Evolutionary conservation across 2,113 vertebrate genomes (phyloP).

Genomic region (Corynorhinus townsendii): DNA sequence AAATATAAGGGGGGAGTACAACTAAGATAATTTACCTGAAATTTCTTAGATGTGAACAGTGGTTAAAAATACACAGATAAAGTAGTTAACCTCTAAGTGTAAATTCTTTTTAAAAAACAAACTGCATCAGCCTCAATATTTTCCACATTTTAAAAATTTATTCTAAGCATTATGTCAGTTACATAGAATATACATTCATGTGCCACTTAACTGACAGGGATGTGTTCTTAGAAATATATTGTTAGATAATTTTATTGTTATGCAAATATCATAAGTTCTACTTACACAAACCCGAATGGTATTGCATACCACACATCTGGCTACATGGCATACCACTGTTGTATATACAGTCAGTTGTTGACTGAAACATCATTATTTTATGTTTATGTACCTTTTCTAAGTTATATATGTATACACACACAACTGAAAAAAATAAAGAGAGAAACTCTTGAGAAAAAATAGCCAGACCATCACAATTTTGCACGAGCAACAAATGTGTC

Average conservation of each 20-base stretch:
- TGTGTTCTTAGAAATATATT: not conserved
- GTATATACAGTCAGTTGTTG: not conserved
- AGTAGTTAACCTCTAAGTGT: not conserved
- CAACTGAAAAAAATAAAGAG: not conserved
- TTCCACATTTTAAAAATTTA: not conserved
- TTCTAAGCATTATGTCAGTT: not conserved
- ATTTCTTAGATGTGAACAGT: not conserved
- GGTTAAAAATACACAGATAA: not conserved
- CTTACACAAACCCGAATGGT: not conserved
- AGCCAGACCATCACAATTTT: not conserved
- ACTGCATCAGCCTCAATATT: not conserved
- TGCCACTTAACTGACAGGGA: not conserved
- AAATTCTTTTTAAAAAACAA: not conserved
- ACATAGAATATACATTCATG: not conserved
- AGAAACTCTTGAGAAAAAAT: not conserved
- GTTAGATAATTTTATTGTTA: not conserved
- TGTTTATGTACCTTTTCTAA: not conserved
- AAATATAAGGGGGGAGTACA: not conserved
- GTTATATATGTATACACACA: not conserved
- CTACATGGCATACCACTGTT: not conserved
- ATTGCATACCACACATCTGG: not conserved
- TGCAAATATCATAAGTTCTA: not conserved
- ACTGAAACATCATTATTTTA: not conserved
- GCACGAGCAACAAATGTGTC: not conserved
- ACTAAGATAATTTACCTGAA: not conserved